Percentiles rank a stretch among this genome's conserved stretches.
Evolutionary conservation across 2,113 vertebrate species (phyloP).

Genomic region (Lontra canadensis): DNA sequence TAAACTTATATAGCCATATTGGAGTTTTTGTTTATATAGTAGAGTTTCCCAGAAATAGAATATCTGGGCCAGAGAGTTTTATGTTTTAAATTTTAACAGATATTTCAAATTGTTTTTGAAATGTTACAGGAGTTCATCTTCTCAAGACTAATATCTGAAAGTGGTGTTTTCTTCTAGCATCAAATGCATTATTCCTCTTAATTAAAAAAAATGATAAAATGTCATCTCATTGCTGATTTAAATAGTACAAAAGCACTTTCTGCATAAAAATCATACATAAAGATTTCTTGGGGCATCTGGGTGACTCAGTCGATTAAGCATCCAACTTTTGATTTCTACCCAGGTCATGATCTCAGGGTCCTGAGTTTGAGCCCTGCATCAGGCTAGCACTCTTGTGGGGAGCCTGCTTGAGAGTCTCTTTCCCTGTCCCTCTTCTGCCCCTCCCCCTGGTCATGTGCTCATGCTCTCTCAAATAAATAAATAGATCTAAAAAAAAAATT

Average conservation of each 20-base stretch:
- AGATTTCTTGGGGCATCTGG: not conserved
- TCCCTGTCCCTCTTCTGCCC: not conserved
- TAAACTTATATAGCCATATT: not conserved
- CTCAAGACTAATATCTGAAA: not conserved
- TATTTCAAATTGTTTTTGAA: conserved; percentile 11
- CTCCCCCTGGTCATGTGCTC: not conserved
- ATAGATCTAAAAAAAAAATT: not conserved
- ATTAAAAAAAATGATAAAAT: not conserved
- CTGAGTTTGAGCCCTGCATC: not conserved
- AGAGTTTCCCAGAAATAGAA: not conserved
- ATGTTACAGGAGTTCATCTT: conserved; percentile 3
- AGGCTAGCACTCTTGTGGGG: too few species aligned
- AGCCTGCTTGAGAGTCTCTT: too few species aligned
- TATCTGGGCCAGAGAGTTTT: not conserved
- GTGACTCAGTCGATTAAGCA: not conserved
- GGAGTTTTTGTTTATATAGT: not conserved
- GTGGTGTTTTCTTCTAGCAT: not conserved
- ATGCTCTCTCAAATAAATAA: not conserved
- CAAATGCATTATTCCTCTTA: not conserved
- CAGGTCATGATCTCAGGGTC: not conserved
- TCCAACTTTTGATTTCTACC: not conserved
- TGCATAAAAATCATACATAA: not conserved
- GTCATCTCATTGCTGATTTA: conserved; percentile 9
- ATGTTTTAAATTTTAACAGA: conserved; percentile 27
- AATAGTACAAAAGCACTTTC: not conserved